Evolutionary conservation across 2,888 invertebrate genomes (phyloP).

Genomic region (Drosophila melanosoma): DNA sequence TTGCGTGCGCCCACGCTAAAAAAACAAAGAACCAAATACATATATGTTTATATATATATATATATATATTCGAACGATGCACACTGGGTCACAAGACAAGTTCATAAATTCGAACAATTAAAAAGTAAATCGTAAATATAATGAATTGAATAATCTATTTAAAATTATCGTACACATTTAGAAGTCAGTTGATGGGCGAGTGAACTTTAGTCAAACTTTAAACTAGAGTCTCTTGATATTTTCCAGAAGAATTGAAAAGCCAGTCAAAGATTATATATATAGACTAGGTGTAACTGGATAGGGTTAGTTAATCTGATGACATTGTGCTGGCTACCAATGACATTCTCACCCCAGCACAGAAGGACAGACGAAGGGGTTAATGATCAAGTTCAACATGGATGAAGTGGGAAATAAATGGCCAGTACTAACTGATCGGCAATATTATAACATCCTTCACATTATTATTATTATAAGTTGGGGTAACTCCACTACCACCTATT

Average conservation of each 20-base stretch:
- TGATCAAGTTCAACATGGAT: background rate
- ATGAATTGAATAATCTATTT: background rate
- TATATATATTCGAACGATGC: conserved; percentile 24
- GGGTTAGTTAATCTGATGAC: background rate
- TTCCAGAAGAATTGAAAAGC: background rate
- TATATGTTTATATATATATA: background rate
- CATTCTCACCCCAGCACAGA: background rate
- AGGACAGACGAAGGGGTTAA: background rate
- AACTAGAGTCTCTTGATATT: background rate
- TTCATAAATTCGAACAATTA: background rate
- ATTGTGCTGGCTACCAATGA: background rate
- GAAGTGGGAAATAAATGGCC: too few species aligned
- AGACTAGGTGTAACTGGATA: background rate
- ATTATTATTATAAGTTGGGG: too few species aligned
- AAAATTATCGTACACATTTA: background rate
- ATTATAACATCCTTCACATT: background rate
- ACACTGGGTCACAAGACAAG: background rate
- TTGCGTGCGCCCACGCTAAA: conserved; percentile 34
- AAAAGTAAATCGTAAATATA: background rate
- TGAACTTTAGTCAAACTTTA: background rate
- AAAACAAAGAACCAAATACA: background rate
- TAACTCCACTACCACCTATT: too few species aligned
- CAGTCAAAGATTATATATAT: background rate
- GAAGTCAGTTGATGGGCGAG: background rate
- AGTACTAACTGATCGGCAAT: background rate